These are phyloP conservation scores for Phenacoccus solenopsis DNA, from an alignment of 1,140 invertebrate species.

Conservation along the genomic window DNA sequence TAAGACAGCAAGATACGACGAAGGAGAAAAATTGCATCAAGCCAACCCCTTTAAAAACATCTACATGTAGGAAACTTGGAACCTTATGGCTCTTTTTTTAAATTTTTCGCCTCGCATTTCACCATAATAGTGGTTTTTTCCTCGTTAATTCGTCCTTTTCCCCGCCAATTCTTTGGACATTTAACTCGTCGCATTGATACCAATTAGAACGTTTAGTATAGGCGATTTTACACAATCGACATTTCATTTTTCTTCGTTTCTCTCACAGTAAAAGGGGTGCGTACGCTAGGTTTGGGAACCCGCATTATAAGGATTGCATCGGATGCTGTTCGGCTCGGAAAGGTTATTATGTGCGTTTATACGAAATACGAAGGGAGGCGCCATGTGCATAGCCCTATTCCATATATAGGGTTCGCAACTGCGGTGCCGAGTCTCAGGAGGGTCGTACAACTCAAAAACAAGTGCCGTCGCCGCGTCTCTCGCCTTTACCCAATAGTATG, in stretches of 20 bases:
- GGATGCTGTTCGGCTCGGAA: neutral
- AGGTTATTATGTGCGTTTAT: slow-evolving; percentile 2
- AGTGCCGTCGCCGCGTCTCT: neutral
- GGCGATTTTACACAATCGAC: no score
- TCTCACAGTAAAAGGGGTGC: no score
- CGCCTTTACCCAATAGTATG: neutral
- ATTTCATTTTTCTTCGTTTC: no score
- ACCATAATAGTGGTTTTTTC: neutral
- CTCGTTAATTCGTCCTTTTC: no score
- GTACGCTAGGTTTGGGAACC: neutral
- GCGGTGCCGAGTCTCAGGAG: slow-evolving; percentile 6
- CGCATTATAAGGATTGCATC: neutral
- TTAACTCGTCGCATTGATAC: neutral
- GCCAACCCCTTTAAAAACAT: neutral
- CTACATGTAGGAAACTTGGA: neutral
- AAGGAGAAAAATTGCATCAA: neutral
- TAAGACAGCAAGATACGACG: neutral
- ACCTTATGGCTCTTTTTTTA: no score
- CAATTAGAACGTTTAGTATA: neutral
- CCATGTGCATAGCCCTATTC: neutral
- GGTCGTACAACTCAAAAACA: slow-evolving; percentile 15
- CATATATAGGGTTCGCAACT: neutral
- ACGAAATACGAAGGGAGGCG: neutral
- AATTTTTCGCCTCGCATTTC: neutral
- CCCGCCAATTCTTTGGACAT: neutral